These are phyloP conservation scores for Stenopsyche tienmushanensis DNA, from an alignment of 1,140 invertebrate genomes.

Conservation along the genomic window DNA sequence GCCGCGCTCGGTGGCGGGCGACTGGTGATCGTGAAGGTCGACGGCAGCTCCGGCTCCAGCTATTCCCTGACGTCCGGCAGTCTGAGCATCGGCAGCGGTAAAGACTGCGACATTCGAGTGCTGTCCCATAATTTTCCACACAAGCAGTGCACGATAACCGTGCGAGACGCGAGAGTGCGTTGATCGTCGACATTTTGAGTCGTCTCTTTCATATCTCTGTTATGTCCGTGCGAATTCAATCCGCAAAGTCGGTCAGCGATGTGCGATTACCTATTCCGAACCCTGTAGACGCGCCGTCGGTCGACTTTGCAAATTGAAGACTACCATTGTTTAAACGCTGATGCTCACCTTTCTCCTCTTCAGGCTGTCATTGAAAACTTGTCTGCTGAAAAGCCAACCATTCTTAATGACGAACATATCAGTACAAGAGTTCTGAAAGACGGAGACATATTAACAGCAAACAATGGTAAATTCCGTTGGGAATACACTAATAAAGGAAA, in stretches of 20 bases:
- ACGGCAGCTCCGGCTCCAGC: slow-evolving; percentile 30
- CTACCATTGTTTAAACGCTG: no score
- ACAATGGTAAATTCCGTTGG: slow-evolving; percentile 31
- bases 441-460: slow-evolving; percentile 21
- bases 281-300: no score
- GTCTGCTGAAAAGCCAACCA: slow-evolving; percentile 9
- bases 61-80: slow-evolving; percentile 19
- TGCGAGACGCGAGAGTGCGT: no score
- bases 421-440: slow-evolving; percentile 19
- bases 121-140: slow-evolving; percentile 22
- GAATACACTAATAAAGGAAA: slow-evolving; percentile 28
- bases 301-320: no score
- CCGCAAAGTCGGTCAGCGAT: no score
- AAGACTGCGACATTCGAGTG: slow-evolving; percentile 31
- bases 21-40: slow-evolving; percentile 31
- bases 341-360: no score
- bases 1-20: slow-evolving; percentile 28
- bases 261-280: no score
- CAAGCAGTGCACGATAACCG: slow-evolving; percentile 36
- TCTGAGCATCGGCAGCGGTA: slow-evolving; percentile 26
- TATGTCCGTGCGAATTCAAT: no score
- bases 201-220: no score
- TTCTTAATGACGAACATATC: slow-evolving; percentile 25
- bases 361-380: slow-evolving; percentile 35
- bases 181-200: no score